Evolutionary conservation across 2,113 vertebrate genomes (phyloP).

Genomic region (Notiomystis cincta): DNA sequence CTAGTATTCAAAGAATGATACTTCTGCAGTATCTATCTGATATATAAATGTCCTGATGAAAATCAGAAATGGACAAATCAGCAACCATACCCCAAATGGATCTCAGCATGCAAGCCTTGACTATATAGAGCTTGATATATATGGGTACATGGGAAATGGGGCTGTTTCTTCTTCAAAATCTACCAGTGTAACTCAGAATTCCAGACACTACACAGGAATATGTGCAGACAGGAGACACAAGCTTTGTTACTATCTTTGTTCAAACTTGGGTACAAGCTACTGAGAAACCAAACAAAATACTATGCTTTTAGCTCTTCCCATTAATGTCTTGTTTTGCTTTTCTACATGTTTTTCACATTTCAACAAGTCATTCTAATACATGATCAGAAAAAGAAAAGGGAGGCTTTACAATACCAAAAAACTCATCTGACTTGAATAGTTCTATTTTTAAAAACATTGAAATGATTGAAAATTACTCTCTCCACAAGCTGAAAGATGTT

Average conservation of each 20-base stretch:
- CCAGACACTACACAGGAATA: neutral
- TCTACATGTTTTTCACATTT: neutral
- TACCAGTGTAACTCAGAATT: neutral
- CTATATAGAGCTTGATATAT: neutral
- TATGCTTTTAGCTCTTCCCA: neutral
- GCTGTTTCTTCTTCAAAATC: neutral
- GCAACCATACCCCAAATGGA: neutral
- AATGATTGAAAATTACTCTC: neutral
- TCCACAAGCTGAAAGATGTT: neutral
- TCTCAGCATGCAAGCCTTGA: neutral
- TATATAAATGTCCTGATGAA: neutral
- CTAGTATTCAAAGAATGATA: neutral
- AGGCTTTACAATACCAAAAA: neutral
- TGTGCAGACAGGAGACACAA: neutral
- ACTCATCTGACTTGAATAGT: neutral
- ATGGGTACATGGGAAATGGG: neutral
- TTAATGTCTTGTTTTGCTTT: neutral
- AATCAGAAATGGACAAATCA: neutral
- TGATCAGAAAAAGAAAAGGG: conserved; percentile 8
- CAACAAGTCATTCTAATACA: neutral
- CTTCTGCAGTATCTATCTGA: neutral
- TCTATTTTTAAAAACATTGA: neutral
- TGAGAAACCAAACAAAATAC: neutral
- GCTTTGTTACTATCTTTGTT: neutral
- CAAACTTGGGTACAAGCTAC: neutral